Percentiles rank a stretch among this genome's conserved stretches.
These are phyloP conservation scores for Hermaeophaga mercurialis DNA, from an alignment of 2,888 invertebrate genomes.

Conservation along the genomic window DNA sequence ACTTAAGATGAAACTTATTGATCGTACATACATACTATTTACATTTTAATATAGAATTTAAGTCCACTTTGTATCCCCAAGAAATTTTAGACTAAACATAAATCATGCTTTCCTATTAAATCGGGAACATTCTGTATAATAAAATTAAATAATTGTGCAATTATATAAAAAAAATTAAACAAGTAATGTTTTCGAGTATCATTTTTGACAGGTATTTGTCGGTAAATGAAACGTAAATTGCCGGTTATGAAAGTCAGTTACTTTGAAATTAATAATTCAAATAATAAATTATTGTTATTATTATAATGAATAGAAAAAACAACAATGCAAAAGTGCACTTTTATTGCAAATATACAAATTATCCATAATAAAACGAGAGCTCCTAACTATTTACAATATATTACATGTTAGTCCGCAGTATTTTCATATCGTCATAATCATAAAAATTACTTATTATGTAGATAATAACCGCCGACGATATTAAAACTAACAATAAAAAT, in stretches of 20 bases:
- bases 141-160: too few relatives aligned
- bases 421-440: conserved; percentile 32
- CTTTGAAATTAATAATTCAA: background rate
- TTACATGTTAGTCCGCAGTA: conserved; percentile 30
- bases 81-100: too few relatives aligned
- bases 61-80: too few relatives aligned
- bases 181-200: too few relatives aligned
- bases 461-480: conserved; percentile 32
- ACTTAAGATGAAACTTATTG: too few relatives aligned
- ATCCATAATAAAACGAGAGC: conserved; percentile 7
- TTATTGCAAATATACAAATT: conserved; percentile 8
- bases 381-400: conserved; percentile 18
- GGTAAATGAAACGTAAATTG: too few relatives aligned
- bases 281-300: background rate
- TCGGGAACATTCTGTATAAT: too few relatives aligned
- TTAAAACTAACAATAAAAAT: conserved; percentile 43
- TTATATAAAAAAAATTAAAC: too few relatives aligned
- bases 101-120: too few relatives aligned
- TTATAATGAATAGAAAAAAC: background rate
- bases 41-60: too few relatives aligned
- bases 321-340: conserved; percentile 8
- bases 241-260: background rate
- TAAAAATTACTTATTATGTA: conserved; percentile 35
- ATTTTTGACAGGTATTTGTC: too few relatives aligned
- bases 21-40: too few relatives aligned